Base-by-base conservation (phyloP, 2,797 vertebrate species). In the Diplodus sargus region DNA sequence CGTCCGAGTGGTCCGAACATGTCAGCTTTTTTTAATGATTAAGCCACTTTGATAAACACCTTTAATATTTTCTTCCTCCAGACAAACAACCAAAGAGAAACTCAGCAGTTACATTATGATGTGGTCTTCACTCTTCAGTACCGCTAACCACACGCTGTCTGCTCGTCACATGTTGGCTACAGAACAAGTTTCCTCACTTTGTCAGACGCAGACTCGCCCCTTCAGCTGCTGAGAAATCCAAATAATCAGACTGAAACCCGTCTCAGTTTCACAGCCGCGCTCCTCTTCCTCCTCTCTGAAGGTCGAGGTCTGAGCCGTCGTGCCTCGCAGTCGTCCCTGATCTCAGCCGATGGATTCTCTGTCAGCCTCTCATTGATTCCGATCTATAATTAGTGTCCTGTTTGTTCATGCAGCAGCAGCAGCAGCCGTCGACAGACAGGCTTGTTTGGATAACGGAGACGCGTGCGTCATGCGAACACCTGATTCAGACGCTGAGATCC, bases 341-440 rank as follows among this genome's bases (percentile, higher is more conserved):
- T 75, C 59, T 23, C 57, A 23, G 51, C 15, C 14, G 17, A 59
- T 72, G 45, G 79, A 78, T 83, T 68, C 68, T 25, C 81, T 76
- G 75, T 81, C 74, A 70, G 70, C 58, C 62, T 34, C 1, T n/a
- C 45, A 74, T 74, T 64, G 85, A 86, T 79, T 73, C 3, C 17
- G 25, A 75, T 90, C 74, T 84, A 79, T 80, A 83, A 85, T 81
- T 86, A 79, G 83, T 22, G 43, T 28, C n/a, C 0, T 76, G 74
- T 72, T 72, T 79, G 79, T 78, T 65, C 56, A 60, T 52, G 39
- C 39, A 3, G 39, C 8, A 3, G 45, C 45, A 53, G 64, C 64
- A 58, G 70, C 72, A 64, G 76, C 74, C 0, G 48, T 4, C 15
- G 16, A 42, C 54, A 28, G 20, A 68, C 18, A 57, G n/a, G 49